Base-by-base conservation (phyloP, 2,797 vertebrate species). In the Lateolabrax maculatus region DNA sequence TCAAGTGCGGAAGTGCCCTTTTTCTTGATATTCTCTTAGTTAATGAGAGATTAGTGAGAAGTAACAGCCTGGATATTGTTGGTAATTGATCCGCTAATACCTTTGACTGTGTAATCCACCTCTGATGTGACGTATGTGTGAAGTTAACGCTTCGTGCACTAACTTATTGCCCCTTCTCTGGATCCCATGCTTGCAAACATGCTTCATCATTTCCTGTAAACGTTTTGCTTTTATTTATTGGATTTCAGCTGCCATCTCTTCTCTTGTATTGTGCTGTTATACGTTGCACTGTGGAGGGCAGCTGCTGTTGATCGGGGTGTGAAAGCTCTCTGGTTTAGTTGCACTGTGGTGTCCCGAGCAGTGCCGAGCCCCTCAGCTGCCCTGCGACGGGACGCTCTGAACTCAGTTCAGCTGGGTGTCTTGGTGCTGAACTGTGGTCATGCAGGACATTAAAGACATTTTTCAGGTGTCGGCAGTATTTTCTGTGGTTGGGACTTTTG, bases 171-270 rank as follows among this genome's bases (percentile, higher is more conserved):
- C 34, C 12, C 23, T 25, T 71, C 19, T 60, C 19, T 31, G 39
- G n/a, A 29, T 66, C 66, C 51, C 52, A 18, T 55, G 39, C 72
- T 77, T 55, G 41, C 51, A 53, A 36, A 43, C 29, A 25, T 58
- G 31, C 18, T 52, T 51, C n/a, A 27, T 64, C n/a, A 66, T 56
- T 60, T 71, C 78, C 51, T 79, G 44, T 34, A 4, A 12, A 27
- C 13, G 1, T 25, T 66, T 0, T 3, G 4, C 15, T 69, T 62
- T 43, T 37, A 12, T 34, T 51, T 25, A n/a, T 46, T 66, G 55
- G 34, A 58, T 39, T 34, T 71, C 37, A 18, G 53, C 56, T 41
- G 27, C 27, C 19, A n/a, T n/a, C n/a, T n/a, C n/a, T n/a, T n/a
- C n/a, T n/a, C n/a, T n/a, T n/a, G n/a, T n/a, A n/a, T n/a, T n/a